Base-by-base conservation (phyloP, 2,797 vertebrate species). In the Miichthys miiuy region DNA sequence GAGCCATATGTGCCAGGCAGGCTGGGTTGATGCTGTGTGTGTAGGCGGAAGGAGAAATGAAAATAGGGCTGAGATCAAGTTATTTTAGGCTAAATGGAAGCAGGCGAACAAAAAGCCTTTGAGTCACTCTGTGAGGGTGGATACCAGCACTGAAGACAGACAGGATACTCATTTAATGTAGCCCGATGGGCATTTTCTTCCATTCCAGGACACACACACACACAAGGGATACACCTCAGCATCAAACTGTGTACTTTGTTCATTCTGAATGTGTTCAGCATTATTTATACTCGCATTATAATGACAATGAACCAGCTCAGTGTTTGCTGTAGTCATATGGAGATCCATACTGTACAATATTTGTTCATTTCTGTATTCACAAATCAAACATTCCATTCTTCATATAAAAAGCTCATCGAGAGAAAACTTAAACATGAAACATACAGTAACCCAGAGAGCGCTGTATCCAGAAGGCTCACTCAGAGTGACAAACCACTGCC, bases 1-100 rank as follows among this genome's bases (percentile, higher is more conserved):
- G 82, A 81, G 75, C 68, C 68, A 82, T 87, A 80, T 88, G 86
- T 77, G 76, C 64, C 82, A 84, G 65, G 83, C 83, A 85, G 85
- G 83, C 87, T 87, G 83, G 77, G 72, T 81, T 83, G 89, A 86
- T 81, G 87, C 85, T 82, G 87, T 67, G 87, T 83, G 87, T 91
- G 92, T 91, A 84, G 93, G 93, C 69, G 85, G 90, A 82, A 83
- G 80, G 81, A 92, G 85, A 80, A 91, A 90, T 91, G 86, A 91
- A 91, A 92, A 91, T 91, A 89, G 89, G 87, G 83, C 87, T 91
- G 81, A 90, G 90, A 92, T 92, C 90, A 90, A 90, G 90, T 91
- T 95, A 95, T 95, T 95, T 93, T 92, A 63, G 87, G 91, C 90
- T 89, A 85, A 86, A 92, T 93, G 89, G 90, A 94, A 93, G 84